Conservation (phyloP, 1,140 invertebrate genomes). For the Papilio aristodemus region DNA sequence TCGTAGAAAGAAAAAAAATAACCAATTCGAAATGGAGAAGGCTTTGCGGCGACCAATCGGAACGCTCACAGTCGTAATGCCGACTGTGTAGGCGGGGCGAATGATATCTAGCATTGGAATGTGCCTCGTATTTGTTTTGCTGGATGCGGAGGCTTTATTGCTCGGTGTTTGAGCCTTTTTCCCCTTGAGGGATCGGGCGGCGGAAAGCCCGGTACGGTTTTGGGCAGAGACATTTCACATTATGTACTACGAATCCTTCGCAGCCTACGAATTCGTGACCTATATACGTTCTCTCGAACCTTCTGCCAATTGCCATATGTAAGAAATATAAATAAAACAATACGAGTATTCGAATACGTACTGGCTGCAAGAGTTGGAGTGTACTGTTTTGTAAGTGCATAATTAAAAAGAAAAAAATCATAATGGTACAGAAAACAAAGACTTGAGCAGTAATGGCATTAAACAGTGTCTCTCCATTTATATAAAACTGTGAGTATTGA, state of each 20-base stretch:
- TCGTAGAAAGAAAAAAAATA: slow-evolving; percentile 80
- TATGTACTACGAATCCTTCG: slow-evolving; percentile 61
- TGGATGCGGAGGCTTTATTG: slow-evolving; percentile 77
- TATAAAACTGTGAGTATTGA: slow-evolving; percentile 77
- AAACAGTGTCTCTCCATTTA: slow-evolving; percentile 70
- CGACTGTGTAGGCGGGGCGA: slow-evolving; percentile 77
- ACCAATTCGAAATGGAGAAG: slow-evolving; percentile 78
- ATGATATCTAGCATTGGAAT: slow-evolving; percentile 81
- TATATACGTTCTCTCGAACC: slow-evolving; percentile 32
- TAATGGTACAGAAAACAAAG: slow-evolving; percentile 38
- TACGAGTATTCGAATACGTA: neutral
- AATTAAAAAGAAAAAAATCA: neutral
- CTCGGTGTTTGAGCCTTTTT: slow-evolving; percentile 75
- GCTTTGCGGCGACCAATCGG: slow-evolving; percentile 76
- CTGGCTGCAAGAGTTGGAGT: neutral
- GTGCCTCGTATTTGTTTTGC: slow-evolving; percentile 79
- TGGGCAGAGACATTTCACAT: slow-evolving; percentile 68
- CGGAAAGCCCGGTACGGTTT: slow-evolving; percentile 68
- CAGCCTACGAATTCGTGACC: slow-evolving; percentile 49
- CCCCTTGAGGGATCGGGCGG: slow-evolving; percentile 68
- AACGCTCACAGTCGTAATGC: slow-evolving; percentile 76
- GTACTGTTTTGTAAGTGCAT: neutral
- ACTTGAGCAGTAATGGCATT: slow-evolving; percentile 55
- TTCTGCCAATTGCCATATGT: slow-evolving; percentile 15
- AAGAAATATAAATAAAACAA: neutral